Conservation (phyloP, 2,113 vertebrate genomes). For the Psittacula cyanocephala region DNA sequence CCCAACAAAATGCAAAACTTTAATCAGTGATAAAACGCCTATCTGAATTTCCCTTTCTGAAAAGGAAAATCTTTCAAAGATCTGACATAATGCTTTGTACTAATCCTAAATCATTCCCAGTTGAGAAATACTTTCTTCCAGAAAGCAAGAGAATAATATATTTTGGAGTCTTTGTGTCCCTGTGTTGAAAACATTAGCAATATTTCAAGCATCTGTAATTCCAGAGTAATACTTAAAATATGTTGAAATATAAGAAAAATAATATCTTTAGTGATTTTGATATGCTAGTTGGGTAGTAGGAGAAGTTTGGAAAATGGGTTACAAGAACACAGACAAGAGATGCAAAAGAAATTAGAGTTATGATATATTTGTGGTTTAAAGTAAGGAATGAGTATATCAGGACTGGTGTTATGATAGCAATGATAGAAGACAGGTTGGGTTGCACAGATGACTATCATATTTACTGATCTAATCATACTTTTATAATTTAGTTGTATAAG, state of each 20-base stretch:
- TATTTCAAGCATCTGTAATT: neutral
- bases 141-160: neutral
- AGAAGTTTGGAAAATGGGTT: neutral
- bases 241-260: neutral
- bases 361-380: neutral
- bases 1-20: neutral
- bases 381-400: neutral
- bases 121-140: neutral
- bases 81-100: neutral
- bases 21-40: neutral
- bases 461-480: neutral
- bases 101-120: neutral
- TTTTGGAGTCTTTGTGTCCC: neutral
- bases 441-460: neutral
- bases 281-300: neutral
- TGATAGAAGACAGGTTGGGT: neutral
- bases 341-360: neutral
- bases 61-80: neutral
- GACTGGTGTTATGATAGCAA: neutral
- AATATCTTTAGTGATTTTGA: neutral
- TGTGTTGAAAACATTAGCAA: neutral
- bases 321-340: neutral
- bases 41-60: neutral
- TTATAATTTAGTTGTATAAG: neutral
- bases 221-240: neutral